These are phyloP conservation scores for Trididemnum miniatum DNA, from an alignment of 23 tunicate genomes.

Conservation along the genomic window DNA sequence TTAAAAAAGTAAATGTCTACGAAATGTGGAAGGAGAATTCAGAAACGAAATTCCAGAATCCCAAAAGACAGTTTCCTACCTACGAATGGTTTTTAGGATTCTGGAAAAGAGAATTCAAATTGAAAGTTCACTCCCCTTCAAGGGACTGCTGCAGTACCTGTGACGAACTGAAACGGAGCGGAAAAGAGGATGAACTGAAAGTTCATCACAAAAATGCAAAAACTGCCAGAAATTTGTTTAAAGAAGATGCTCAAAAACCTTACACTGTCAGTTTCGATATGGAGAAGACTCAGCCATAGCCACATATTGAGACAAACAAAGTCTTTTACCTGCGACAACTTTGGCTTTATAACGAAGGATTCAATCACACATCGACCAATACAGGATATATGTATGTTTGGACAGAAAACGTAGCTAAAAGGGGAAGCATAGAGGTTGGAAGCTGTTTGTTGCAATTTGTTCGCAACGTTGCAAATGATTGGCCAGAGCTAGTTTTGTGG, in stretches of 20 bases:
- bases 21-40: too few species aligned
- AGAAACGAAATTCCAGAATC: too few species aligned
- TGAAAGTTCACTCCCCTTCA: conserved; percentile 1
- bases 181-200: neutral
- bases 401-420: conserved; percentile 10
- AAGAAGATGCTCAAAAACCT: neutral
- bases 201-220: neutral
- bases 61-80: neutral
- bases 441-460: neutral
- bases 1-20: conserved; percentile 8
- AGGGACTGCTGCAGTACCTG: neutral
- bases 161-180: neutral
- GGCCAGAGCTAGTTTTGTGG: conserved; percentile 14
- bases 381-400: conserved; percentile 3
- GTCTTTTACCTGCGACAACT: too few species aligned
- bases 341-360: too few species aligned
- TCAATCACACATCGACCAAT: too few species aligned
- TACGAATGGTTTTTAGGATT: conserved; percentile 15
- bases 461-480: neutral
- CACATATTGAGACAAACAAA: too few species aligned
- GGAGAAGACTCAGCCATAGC: neutral
- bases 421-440: neutral
- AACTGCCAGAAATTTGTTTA: neutral
- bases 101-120: conserved; percentile 2
- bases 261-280: neutral